Base-by-base conservation (phyloP, 1,140 invertebrate genomes). In the Stenopsyche tienmushanensis region DNA sequence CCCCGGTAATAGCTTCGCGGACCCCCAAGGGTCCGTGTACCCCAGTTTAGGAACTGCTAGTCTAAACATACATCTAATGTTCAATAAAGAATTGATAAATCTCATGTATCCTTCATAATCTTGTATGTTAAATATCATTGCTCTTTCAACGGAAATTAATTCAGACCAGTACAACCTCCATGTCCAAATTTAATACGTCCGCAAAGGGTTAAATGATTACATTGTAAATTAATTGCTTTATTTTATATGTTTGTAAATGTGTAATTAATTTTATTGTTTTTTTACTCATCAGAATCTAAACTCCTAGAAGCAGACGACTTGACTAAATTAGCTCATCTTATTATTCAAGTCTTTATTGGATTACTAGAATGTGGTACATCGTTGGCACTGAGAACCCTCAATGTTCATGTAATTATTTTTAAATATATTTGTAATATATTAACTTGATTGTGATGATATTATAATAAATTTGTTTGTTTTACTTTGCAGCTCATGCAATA, bases 401-500 rank as follows among this genome's bases (percentile, higher is more conserved):
- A 70, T 42, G 68, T 70, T 15, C 68, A 70, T 55, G 64, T 66
- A 65, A 62, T 21, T 18, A 5, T 15, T 45, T 10, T 26, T 7
- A 18, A 8, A 29, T 54, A 29, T 55, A 18, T 21, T 52, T 52
- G 8, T 34, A 34, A 29, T 52, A 24, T 52, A 52, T 21, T 20
- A 2, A 52, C 20, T 20, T 52, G 8, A 8, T 7, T 47, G 8
- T 47, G 8, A 9, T 47, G 5, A 17, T 8, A 47, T 39, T 7
- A 39, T 18, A 50, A 50, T 23, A 10, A 3, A 50, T 18, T 50
- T 24, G 26, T 2, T 7, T n/a, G 3, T 26, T 34, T 18, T 25
- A 54, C 29, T 41, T 69, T 66, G 23, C 50, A 70, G 68, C 44
- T 70, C 42, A 70, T 70, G 68, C 60, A 64, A 24, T 62, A 66